These are phyloP conservation scores for Chiridota heheva DNA, from an alignment of 35 echinoderm and acorn worm species.

Conservation along the genomic window DNA sequence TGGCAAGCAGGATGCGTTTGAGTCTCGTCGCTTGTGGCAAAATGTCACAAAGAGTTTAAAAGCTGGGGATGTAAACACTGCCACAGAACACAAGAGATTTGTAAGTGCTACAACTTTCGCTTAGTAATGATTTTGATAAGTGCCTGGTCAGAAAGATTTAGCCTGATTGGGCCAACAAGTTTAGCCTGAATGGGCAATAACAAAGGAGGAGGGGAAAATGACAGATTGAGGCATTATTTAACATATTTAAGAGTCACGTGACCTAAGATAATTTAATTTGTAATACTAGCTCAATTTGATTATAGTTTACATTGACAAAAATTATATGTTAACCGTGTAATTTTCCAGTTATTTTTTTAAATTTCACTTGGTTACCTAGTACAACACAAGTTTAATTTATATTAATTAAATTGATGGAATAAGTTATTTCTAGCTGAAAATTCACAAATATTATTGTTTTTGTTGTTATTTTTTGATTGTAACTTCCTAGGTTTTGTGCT, in stretches of 20 bases:
- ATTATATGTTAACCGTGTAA: no score
- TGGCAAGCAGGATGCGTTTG: slow-evolving; percentile 65
- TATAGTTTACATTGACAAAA: no score
- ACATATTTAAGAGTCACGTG: not conserved
- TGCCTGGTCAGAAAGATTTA: not conserved
- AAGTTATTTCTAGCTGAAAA: no score
- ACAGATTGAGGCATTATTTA: not conserved
- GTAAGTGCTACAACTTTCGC: slow-evolving; percentile 43
- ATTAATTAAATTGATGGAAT: no score
- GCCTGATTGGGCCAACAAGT: not conserved
- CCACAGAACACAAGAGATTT: slow-evolving; percentile 97
- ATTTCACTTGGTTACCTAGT: no score
- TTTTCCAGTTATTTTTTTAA: no score
- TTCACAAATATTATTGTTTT: no score
- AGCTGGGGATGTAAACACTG: slow-evolving; percentile 90
- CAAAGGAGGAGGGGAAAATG: not conserved
- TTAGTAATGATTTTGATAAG: not conserved
- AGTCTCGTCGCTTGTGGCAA: slow-evolving; percentile 90
- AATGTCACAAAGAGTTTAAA: slow-evolving; percentile 79
- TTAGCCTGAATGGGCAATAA: not conserved
- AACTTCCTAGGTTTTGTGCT: no score
- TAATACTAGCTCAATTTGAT: not conserved
- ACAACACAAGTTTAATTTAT: no score
- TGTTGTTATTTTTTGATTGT: no score
- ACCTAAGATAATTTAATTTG: not conserved